Conservation (phyloP, 2,888 invertebrate species). For the Linnaemya vulpina region DNA sequence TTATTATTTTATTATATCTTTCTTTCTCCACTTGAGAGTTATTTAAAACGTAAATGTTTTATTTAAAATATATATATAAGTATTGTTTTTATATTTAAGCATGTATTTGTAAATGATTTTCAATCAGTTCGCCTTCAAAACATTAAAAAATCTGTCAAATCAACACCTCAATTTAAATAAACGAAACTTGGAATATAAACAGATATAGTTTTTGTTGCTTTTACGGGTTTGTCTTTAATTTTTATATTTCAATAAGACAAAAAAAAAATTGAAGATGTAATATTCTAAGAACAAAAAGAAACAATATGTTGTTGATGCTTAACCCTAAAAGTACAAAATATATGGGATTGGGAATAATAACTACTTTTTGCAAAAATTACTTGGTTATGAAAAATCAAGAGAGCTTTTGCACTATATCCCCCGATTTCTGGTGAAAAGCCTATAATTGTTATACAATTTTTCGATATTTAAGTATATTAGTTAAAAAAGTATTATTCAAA, state of each 20-base stretch:
- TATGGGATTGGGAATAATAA: neutral
- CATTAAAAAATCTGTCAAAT: constrained; percentile 9
- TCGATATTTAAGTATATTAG: neutral
- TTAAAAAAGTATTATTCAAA: neutral
- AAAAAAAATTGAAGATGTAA: constrained; percentile 9
- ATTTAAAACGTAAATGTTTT: constrained; percentile 10
- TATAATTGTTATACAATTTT: neutral
- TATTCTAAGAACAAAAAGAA: neutral
- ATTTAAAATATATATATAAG: constrained; percentile 6
- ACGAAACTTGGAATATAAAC: constrained; percentile 1
- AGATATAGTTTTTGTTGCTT: constrained; percentile 58
- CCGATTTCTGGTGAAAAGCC: neutral
- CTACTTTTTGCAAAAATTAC: neutral
- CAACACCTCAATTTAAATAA: constrained; percentile 47
- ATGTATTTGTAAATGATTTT: constrained; percentile 28
- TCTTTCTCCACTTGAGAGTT: constrained; percentile 17
- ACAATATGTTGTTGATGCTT: neutral
- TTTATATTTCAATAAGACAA: constrained; percentile 32
- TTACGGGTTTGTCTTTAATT: constrained; percentile 16
- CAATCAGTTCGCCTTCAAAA: constrained; percentile 57
- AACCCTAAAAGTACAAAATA: neutral
- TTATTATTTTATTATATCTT: constrained; percentile 58
- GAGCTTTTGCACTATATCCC: neutral
- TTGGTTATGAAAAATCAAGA: no score
- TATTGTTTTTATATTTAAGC: constrained; percentile 12